These are phyloP conservation scores for Sycophaga agraensis DNA, from an alignment of 1,140 invertebrate species.

Conservation along the genomic window DNA sequence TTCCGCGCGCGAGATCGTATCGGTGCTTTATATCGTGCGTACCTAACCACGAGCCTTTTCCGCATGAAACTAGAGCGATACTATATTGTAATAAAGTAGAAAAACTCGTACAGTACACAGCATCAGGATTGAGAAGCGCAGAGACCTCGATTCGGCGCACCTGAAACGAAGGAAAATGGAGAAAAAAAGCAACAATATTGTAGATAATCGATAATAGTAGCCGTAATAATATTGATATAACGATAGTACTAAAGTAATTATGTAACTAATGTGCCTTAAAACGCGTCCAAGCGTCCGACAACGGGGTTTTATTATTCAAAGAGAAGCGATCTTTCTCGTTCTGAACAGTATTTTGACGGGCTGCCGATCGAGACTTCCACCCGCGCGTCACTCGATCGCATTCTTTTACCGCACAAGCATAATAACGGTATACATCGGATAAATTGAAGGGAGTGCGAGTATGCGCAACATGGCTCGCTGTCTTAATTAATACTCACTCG, in stretches of 20 bases:
- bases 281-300: not conserved
- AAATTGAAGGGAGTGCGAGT: not conserved
- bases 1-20: not conserved
- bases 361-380: not conserved
- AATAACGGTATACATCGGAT: not conserved
- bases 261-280: slow-evolving; percentile 27
- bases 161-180: too few relatives aligned
- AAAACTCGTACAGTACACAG: too few relatives aligned
- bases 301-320: not conserved
- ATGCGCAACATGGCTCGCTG: not conserved
- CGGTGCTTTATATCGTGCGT: not conserved
- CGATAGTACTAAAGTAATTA: too few relatives aligned
- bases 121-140: too few relatives aligned
- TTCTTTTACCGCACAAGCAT: not conserved
- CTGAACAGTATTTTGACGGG: slow-evolving; percentile 20
- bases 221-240: too few relatives aligned
- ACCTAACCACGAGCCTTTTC: not conserved
- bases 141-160: too few relatives aligned
- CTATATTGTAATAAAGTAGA: too few relatives aligned
- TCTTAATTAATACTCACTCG: not conserved
- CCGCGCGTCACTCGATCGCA: not conserved
- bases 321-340: slow-evolving; percentile 11
- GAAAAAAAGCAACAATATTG: too few relatives aligned
- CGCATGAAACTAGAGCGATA: too few relatives aligned
- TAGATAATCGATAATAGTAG: too few relatives aligned